These are phyloP conservation scores for Vulpes vulpes DNA, from an alignment of 2,113 vertebrate genomes.

Conservation along the genomic window DNA sequence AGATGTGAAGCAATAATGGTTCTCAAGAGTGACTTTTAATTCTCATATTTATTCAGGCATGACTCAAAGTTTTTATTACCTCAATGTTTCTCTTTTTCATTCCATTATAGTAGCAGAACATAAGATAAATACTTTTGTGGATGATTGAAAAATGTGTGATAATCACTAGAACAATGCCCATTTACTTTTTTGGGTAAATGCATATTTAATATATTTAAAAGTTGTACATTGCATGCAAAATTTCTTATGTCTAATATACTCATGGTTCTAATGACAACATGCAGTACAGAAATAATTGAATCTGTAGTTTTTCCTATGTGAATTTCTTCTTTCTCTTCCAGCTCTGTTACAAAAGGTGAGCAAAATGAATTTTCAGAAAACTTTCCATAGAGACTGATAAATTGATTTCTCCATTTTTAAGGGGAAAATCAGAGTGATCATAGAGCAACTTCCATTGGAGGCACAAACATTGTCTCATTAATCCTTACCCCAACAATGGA, in stretches of 20 bases:
- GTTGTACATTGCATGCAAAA: neutral
- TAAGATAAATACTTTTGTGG: constrained; percentile 61
- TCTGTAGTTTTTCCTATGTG: constrained; percentile 3
- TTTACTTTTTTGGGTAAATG: constrained; percentile 53
- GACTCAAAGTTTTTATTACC: constrained; percentile 47
- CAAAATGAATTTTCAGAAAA: constrained; percentile 38
- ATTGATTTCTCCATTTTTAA: constrained; percentile 66
- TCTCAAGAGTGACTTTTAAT: constrained; percentile 54
- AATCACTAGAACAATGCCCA: neutral
- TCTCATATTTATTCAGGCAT: constrained; percentile 52
- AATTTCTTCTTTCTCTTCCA: constrained; percentile 44
- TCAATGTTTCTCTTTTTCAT: constrained; percentile 18
- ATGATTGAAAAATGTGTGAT: constrained; percentile 36
- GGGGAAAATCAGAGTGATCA: constrained; percentile 21
- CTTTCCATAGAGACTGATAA: constrained; percentile 31
- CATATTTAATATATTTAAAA: constrained; percentile 53
- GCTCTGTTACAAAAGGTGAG: constrained; percentile 20
- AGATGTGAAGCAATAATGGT: constrained; percentile 13
- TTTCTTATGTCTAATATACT: neutral
- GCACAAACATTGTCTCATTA: constrained; percentile 44
- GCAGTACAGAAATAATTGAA: neutral
- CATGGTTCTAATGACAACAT: neutral
- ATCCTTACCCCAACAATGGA: constrained; percentile 33
- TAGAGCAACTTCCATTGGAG: neutral
- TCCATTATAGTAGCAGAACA: neutral